Conservation (phyloP, 1,140 invertebrate genomes). For the Trichonephila clavipes region DNA sequence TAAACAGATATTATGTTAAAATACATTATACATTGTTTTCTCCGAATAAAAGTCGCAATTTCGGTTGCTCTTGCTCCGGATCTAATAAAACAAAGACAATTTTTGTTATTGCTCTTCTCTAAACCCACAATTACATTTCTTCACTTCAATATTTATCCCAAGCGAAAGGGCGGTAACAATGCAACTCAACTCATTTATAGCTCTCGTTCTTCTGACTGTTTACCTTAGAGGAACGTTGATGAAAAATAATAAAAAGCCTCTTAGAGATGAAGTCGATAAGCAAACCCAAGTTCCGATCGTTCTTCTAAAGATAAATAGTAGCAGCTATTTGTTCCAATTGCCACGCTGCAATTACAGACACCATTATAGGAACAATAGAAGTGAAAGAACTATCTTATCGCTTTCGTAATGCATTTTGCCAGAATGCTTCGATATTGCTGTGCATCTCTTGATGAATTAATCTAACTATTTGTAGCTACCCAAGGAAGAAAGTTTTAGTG, state of each 20-base stretch:
- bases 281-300: constrained; percentile 26
- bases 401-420: background rate
- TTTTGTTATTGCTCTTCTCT: no score
- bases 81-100: no score
- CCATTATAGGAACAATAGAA: constrained; percentile 31
- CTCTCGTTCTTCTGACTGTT: background rate
- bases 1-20: no score
- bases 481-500: background rate
- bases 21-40: no score
- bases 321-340: constrained; percentile 36
- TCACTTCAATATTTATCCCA: background rate
- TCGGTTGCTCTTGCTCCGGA: no score
- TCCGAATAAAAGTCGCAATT: no score
- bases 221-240: background rate
- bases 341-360: constrained; percentile 21
- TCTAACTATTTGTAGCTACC: background rate
- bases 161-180: background rate
- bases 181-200: background rate
- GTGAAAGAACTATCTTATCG: constrained; percentile 35
- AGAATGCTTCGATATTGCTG: background rate
- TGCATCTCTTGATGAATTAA: background rate
- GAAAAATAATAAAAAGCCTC: constrained; percentile 1
- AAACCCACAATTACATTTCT: no score
- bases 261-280: constrained; percentile 26
- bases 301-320: constrained; percentile 5